phyloP scores from a whole-genome alignment of 2,113 vertebrate genomes.

The Pongo pygmaeus region DNA sequence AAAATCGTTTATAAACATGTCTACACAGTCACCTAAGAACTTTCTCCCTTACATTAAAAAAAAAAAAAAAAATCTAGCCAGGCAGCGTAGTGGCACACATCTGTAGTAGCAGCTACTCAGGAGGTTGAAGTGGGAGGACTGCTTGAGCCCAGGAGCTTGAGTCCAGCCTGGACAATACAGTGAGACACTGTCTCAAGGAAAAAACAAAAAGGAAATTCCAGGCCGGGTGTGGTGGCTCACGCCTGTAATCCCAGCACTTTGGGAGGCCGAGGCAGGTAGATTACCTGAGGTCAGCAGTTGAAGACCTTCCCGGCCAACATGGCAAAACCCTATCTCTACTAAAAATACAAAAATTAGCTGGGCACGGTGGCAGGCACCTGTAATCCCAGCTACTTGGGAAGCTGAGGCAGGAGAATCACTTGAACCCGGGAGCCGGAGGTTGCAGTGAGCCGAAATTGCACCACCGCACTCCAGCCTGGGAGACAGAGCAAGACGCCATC shows the following conservation, averaged over 20 bases:
- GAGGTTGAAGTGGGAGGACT: neutral
- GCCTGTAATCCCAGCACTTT: too few species aligned
- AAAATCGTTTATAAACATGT: slow-evolving; percentile 38
- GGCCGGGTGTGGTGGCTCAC: neutral
- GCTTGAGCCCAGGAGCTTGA: neutral
- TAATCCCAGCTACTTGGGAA: too few species aligned
- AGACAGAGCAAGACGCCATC: neutral
- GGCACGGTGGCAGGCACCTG: too few species aligned
- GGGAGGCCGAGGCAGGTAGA: too few species aligned
- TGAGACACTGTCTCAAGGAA: neutral
- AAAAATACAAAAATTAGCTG: too few species aligned
- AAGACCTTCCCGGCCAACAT: too few species aligned
- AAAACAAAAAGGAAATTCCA: neutral
- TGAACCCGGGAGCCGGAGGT: too few species aligned
- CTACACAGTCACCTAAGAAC: slow-evolving; percentile 22
- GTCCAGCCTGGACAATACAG: neutral
- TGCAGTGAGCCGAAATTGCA: too few species aligned
- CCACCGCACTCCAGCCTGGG: too few species aligned
- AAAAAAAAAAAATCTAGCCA: neutral
- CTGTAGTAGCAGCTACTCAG: neutral
- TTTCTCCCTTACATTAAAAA: neutral
- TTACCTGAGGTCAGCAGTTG: too few species aligned
- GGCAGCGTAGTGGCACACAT: neutral
- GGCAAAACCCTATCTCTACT: too few species aligned
- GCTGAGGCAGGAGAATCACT: too few species aligned